These are phyloP conservation scores for Apantesis nais DNA, from an alignment of 2,888 invertebrate species.

Conservation along the genomic window DNA sequence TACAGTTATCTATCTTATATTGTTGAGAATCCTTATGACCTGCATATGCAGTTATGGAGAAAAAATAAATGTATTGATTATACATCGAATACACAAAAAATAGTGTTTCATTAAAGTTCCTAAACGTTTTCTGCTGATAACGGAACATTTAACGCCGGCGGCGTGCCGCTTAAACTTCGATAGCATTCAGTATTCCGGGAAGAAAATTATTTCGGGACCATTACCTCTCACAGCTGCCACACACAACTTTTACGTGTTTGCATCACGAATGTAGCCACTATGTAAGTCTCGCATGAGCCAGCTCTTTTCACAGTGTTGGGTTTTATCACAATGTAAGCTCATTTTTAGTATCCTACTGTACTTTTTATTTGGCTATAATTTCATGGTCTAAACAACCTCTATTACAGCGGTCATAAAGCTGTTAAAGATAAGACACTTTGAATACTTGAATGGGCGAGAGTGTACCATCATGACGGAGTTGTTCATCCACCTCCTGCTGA, in stretches of 20 bases:
- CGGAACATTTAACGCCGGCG: constrained; percentile 63
- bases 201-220: constrained; percentile 72
- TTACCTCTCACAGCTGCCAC: constrained; percentile 71
- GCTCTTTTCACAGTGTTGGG: constrained; percentile 36
- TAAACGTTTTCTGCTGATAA: constrained; percentile 46
- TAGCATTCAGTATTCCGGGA: constrained; percentile 62
- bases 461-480: no score
- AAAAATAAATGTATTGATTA: constrained; percentile 2
- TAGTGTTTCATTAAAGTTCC: constrained; percentile 40
- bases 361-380: constrained; percentile 30
- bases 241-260: constrained; percentile 61
- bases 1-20: neutral
- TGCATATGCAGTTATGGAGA: neutral
- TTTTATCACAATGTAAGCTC: constrained; percentile 32
- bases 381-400: neutral
- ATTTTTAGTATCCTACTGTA: constrained; percentile 29
- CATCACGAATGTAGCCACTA: constrained; percentile 49
- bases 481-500: no score
- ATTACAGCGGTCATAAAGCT: neutral
- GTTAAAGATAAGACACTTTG: neutral
- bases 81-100: constrained; percentile 15
- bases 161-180: constrained; percentile 57
- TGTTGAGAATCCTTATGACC: neutral
- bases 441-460: neutral
- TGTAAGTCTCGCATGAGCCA: constrained; percentile 33